Conservation (phyloP, 1,140 invertebrate species). For the Zaprionus kolodkinae region DNA sequence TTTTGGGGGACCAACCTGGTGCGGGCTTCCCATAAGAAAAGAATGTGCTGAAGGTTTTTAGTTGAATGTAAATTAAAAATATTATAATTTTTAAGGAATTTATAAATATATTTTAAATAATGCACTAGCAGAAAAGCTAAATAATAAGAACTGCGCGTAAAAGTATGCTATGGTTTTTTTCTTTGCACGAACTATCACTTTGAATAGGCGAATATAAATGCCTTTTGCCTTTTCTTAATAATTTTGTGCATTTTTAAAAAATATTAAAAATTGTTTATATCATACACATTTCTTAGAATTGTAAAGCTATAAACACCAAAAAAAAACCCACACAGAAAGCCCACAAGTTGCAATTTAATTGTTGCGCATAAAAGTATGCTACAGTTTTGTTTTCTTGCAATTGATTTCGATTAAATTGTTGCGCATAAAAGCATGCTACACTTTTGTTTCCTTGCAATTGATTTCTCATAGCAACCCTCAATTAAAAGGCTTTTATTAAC, state of each 20-base stretch:
- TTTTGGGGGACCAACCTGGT: no score
- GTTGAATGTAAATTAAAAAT: background rate
- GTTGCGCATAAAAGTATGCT: background rate
- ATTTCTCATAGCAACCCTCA: background rate
- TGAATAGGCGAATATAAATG: background rate
- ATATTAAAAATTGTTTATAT: background rate
- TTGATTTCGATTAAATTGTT: background rate
- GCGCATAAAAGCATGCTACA: background rate
- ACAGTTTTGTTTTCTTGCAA: background rate
- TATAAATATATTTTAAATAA: background rate
- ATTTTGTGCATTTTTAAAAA: background rate
- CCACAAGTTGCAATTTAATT: background rate
- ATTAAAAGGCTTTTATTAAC: background rate
- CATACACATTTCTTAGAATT: background rate
- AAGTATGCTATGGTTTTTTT: slow-evolving; percentile 1
- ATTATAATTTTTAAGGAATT: background rate
- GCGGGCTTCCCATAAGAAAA: no score
- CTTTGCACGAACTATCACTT: background rate
- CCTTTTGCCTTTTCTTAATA: background rate
- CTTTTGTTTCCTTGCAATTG: background rate
- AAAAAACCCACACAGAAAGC: background rate
- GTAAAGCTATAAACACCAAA: background rate
- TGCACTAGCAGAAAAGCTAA: background rate
- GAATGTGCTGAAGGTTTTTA: background rate
- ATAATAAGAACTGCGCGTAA: background rate